These are phyloP conservation scores for Thecocarcelia acutangulata DNA, from an alignment of 2,888 invertebrate species.

Conservation along the genomic window DNA sequence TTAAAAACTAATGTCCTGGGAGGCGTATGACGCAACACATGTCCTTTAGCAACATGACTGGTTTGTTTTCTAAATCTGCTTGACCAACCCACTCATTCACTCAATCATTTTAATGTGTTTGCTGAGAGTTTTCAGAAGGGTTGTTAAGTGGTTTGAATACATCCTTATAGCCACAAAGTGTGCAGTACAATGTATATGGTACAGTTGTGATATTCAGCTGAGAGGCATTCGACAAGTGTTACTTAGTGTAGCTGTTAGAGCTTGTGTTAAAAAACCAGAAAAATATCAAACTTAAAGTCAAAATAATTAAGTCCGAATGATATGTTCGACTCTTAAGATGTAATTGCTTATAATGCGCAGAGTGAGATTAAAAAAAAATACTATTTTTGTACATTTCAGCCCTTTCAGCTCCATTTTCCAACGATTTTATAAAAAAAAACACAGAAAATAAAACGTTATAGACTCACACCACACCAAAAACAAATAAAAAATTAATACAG, in stretches of 20 bases:
- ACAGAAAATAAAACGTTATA: too few relatives aligned
- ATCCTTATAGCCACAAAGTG: neutral
- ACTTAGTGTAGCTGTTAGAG: neutral
- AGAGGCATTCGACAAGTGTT: constrained; percentile 63
- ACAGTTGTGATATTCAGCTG: constrained; percentile 58
- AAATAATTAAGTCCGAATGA: constrained; percentile 32
- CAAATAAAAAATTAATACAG: too few relatives aligned
- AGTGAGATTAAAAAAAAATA: too few relatives aligned
- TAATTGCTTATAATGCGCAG: too few relatives aligned
- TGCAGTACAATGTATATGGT: constrained; percentile 4
- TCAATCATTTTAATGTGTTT: constrained; percentile 24
- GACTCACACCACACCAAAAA: too few relatives aligned
- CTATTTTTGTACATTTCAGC: too few relatives aligned
- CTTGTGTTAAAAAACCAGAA: constrained; percentile 28
- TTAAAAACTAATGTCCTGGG: constrained; percentile 57
- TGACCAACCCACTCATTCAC: constrained; percentile 63
- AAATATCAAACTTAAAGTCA: constrained; percentile 5
- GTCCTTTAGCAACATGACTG: constrained; percentile 45
- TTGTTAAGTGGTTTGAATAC: constrained; percentile 53
- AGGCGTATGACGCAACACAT: constrained; percentile 59
- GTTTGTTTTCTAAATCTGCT: constrained; percentile 56
- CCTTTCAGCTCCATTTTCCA: too few relatives aligned
- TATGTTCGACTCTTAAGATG: too few relatives aligned
- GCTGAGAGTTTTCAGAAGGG: constrained; percentile 35
- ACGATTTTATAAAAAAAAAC: too few relatives aligned